A percentile compares a stretch with the other conserved stretches of the same genome.
These are phyloP conservation scores for Belonocnema kinseyi DNA, from an alignment of 1,140 invertebrate genomes.

Conservation along the genomic window DNA sequence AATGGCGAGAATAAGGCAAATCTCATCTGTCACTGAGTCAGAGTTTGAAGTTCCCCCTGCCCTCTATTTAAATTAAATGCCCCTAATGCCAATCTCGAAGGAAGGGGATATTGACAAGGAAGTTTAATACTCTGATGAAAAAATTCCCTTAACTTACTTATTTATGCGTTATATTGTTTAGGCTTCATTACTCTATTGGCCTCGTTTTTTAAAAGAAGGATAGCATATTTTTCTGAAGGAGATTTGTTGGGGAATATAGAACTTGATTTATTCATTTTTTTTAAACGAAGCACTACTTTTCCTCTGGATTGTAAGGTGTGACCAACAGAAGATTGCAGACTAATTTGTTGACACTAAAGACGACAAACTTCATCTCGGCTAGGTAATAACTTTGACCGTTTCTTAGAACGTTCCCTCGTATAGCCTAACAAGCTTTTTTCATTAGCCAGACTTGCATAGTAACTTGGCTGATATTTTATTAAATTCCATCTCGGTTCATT, in stretches of 20 bases:
- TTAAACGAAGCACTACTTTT: not conserved
- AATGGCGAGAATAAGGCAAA: conserved; percentile 29
- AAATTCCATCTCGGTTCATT: too few species aligned
- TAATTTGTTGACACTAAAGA: not conserved
- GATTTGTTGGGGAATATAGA: too few species aligned
- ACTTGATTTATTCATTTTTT: too few species aligned
- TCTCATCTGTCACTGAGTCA: conserved; percentile 26
- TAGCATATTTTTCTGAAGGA: too few species aligned
- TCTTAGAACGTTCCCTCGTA: not conserved
- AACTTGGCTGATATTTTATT: not conserved
- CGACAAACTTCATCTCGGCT: not conserved
- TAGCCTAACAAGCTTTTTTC: conserved; percentile 1
- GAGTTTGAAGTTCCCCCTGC: not conserved
- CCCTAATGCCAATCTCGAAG: not conserved
- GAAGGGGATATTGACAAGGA: not conserved
- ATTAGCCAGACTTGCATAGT: not conserved
- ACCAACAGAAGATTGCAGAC: not conserved
- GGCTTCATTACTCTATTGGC: too few species aligned
- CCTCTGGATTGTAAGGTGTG: conserved; percentile 5
- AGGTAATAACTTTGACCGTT: conserved; percentile 1
- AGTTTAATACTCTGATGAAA: conserved; percentile 12
- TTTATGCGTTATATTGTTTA: too few species aligned
- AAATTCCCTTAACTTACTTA: not conserved
- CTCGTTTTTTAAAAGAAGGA: too few species aligned
- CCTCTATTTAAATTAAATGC: conserved; percentile 28